phyloP scores from a whole-genome alignment of 37 sponge, comb jelly and placozoan genomes.

The Oopsacas minuta region DNA sequence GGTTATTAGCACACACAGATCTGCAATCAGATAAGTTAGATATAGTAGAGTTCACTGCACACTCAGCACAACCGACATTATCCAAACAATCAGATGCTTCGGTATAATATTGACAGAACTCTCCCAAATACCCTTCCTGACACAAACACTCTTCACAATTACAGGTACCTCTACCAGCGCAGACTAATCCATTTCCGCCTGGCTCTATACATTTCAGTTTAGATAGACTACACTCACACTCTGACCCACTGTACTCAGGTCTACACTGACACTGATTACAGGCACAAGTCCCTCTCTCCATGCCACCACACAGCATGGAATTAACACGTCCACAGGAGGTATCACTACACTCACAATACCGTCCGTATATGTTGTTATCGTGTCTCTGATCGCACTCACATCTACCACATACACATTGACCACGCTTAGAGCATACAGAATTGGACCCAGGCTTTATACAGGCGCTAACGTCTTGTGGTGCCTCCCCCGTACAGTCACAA shows the following conservation, averaged over 20 bases:
- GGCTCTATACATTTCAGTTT: background rate
- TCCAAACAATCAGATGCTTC: background rate
- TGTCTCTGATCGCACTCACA: background rate
- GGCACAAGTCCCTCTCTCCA: background rate
- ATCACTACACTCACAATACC: background rate
- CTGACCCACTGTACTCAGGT: background rate
- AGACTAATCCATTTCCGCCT: background rate
- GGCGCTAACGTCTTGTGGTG: background rate
- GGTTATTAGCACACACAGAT: background rate
- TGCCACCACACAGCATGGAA: background rate
- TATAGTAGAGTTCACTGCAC: background rate
- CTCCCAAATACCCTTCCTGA: background rate
- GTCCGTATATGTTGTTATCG: background rate
- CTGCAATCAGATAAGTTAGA: background rate
- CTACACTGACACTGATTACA: background rate
- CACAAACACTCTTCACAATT: background rate
- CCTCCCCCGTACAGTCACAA: background rate
- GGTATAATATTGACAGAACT: background rate
- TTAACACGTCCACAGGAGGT: background rate
- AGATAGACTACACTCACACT: background rate
- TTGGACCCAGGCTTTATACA: background rate
- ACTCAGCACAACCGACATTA: background rate
- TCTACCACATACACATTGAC: background rate
- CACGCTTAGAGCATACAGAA: background rate
- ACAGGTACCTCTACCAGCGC: background rate